A percentile compares a stretch with the other conserved stretches of the same genome.
Conservation (phyloP, 2,113 vertebrate genomes). For the Actenoides lindsayi region DNA sequence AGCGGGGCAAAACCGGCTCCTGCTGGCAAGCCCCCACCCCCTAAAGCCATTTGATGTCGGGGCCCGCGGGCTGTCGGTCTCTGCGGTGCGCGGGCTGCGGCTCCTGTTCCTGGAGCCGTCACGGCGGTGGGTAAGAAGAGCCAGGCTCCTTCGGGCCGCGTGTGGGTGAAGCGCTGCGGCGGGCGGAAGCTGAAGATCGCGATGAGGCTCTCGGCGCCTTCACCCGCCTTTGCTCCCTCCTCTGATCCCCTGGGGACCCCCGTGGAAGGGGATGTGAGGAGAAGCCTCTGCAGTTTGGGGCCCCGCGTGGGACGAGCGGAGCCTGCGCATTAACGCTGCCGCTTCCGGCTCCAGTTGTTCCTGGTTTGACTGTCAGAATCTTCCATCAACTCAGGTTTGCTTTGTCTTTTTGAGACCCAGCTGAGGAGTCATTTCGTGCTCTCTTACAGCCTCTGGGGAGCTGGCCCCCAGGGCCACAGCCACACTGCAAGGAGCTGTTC, state of each 20-base stretch:
- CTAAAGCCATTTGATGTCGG: accelerated
- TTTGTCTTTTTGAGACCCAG: not conserved
- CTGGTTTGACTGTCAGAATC: not conserved
- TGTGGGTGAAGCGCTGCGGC: not conserved
- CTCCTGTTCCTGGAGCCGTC: not conserved
- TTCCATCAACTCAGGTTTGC: not conserved
- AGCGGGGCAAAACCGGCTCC: not conserved
- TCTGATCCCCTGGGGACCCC: not conserved
- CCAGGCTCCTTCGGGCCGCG: accelerated
- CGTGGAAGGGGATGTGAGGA: accelerated
- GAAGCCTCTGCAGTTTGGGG: not conserved
- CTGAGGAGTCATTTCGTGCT: accelerated
- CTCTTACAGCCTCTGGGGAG: not conserved
- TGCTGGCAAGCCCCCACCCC: not conserved
- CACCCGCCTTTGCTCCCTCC: accelerated
- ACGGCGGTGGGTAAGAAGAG: not conserved
- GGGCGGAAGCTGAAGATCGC: not conserved
- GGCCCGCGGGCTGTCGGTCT: not conserved
- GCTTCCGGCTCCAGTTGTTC: not conserved
- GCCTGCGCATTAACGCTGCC: no score
- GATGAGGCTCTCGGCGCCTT: not conserved
- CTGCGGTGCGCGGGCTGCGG: not conserved
- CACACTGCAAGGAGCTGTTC: not conserved
- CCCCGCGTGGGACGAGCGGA: not conserved
- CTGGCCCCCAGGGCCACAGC: not conserved